phyloP scores from a whole-genome alignment of 2,113 vertebrate genomes.

The Abramis brama region DNA sequence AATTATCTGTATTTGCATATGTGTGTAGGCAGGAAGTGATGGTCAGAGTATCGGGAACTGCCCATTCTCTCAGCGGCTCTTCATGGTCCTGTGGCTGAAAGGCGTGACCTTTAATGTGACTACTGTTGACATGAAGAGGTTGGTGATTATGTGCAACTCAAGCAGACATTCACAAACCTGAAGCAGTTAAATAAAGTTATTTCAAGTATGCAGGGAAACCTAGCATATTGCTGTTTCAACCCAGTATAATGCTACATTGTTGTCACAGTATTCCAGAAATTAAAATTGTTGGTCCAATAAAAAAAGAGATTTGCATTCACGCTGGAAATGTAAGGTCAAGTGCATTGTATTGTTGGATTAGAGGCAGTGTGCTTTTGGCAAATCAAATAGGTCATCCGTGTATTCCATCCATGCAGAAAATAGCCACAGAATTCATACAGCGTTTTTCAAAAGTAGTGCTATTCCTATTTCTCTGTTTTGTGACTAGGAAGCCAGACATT shows the following conservation, averaged over 20 bases:
- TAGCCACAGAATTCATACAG: background rate
- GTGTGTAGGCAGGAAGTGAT: constrained; percentile 84
- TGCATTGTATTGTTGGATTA: background rate
- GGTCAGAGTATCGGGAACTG: constrained; percentile 93
- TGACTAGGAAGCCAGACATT: constrained; percentile 82
- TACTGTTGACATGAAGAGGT: constrained; percentile 92
- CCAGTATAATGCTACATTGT: background rate
- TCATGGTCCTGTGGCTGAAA: constrained; percentile 94
- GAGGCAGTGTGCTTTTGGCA: background rate
- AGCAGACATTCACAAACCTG: background rate
- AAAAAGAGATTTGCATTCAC: background rate
- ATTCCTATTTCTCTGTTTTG: constrained; percentile 9
- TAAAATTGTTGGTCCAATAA: background rate
- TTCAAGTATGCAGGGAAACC: background rate
- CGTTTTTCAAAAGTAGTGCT: background rate
- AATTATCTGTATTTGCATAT: constrained; percentile 23
- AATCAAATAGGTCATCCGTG: too few relatives aligned
- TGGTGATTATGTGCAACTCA: background rate
- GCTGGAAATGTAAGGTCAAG: background rate
- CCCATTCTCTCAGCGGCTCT: constrained; percentile 91
- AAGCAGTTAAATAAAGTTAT: background rate
- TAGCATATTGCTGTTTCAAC: background rate
- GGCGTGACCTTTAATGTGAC: constrained; percentile 91
- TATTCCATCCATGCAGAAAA: too few relatives aligned
- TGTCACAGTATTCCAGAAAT: background rate